Conservation (phyloP, 2,888 invertebrate genomes). For the Phasia obesa region DNA sequence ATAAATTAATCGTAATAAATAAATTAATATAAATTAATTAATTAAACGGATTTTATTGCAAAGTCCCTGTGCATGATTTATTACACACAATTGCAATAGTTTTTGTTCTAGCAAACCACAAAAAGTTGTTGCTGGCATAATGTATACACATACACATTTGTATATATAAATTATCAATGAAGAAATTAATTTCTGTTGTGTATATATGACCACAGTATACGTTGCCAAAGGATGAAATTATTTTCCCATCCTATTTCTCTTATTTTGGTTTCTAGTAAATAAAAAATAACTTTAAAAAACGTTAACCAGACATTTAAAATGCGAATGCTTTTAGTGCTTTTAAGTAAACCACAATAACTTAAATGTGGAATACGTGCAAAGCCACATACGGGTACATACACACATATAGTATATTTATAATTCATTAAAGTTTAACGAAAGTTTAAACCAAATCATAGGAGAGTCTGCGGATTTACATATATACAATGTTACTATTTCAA, state of each 20-base stretch:
- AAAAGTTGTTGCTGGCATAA: slow-evolving; percentile 6
- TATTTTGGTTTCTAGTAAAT: background rate
- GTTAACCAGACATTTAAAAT: slow-evolving; percentile 52
- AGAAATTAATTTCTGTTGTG: slow-evolving; percentile 48
- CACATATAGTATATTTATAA: too few species aligned
- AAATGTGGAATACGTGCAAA: slow-evolving; percentile 13
- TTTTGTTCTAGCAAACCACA: slow-evolving; percentile 23
- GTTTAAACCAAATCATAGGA: background rate
- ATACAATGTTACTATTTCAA: too few species aligned
- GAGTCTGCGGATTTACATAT: too few species aligned
- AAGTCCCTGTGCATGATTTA: background rate
- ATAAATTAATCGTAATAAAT: too few species aligned
- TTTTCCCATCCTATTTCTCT: background rate
- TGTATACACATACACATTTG: background rate
- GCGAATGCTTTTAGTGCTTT: slow-evolving; percentile 42
- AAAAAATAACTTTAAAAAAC: slow-evolving; percentile 4
- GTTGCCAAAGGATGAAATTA: background rate
- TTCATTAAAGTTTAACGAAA: slow-evolving; percentile 32
- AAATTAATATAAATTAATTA: too few species aligned
- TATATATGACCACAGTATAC: slow-evolving; percentile 17
- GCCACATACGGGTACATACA: background rate
- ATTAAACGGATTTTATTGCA: too few species aligned
- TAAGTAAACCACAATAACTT: slow-evolving; percentile 48
- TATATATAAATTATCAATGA: slow-evolving; percentile 24
- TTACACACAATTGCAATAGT: background rate